These are phyloP conservation scores for Xestia sexstrigata DNA, from an alignment of 2,888 invertebrate genomes.

Conservation along the genomic window DNA sequence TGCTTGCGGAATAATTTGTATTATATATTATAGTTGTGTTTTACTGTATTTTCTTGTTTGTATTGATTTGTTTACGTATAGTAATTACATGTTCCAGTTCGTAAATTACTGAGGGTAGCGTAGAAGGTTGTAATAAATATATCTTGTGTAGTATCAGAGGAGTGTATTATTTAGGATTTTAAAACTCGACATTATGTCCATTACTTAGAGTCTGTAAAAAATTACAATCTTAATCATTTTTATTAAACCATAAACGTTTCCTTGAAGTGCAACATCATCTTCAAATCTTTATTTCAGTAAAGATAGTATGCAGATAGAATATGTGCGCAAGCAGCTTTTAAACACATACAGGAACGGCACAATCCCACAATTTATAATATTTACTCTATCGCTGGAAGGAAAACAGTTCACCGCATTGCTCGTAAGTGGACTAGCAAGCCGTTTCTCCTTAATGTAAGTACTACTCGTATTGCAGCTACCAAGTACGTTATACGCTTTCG, in stretches of 20 bases:
- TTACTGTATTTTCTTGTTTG: not conserved
- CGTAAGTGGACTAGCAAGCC: slow-evolving; percentile 56
- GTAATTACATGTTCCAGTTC: not conserved
- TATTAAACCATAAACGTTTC: not conserved
- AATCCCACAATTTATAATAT: slow-evolving; percentile 54
- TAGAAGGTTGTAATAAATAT: not conserved
- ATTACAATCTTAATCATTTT: not conserved
- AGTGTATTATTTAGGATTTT: too few species aligned
- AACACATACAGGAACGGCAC: slow-evolving; percentile 4
- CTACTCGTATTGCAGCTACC: slow-evolving; percentile 40
- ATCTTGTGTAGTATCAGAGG: not conserved
- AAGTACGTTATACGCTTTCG: slow-evolving; percentile 22
- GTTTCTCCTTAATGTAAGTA: slow-evolving; percentile 59
- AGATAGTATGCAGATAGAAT: not conserved
- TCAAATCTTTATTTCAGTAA: not conserved
- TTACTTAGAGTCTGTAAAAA: not conserved
- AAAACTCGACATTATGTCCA: not conserved
- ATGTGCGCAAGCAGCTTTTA: slow-evolving; percentile 1
- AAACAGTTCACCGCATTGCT: slow-evolving; percentile 58
- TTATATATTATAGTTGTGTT: too few species aligned
- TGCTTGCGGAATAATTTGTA: not conserved
- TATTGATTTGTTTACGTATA: not conserved
- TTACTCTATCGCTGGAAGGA: slow-evolving; percentile 50
- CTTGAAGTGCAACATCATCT: not conserved
- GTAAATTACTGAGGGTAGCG: not conserved